These are phyloP conservation scores for Sebastes diaconus DNA, from an alignment of 2,797 vertebrate genomes.

Conservation along the genomic window DNA sequence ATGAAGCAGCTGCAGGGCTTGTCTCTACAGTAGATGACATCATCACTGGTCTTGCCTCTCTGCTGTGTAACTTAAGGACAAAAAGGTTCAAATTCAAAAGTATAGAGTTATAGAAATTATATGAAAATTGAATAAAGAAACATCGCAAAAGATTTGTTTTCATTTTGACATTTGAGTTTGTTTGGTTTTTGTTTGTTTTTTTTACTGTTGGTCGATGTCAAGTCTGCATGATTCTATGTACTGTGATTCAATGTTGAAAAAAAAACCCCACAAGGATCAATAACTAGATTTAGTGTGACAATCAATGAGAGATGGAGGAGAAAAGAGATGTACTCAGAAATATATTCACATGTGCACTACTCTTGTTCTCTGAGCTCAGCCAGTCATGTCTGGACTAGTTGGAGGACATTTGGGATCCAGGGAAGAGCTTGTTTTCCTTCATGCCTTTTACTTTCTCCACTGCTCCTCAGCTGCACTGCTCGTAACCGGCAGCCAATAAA, in stretches of 20 bases:
- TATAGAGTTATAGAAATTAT: neutral
- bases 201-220: neutral
- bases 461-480: neutral
- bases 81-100: neutral
- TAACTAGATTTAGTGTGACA: neutral
- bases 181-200: neutral
- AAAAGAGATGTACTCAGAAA: neutral
- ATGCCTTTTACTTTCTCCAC: neutral
- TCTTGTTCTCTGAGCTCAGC: neutral
- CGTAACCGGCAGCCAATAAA: neutral
- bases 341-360: neutral
- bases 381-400: constrained; percentile 6
- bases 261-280: neutral
- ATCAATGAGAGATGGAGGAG: neutral
- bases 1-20: constrained; percentile 13
- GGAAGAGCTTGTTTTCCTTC: constrained; percentile 20
- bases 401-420: neutral
- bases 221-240: neutral
- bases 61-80: neutral
- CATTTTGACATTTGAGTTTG: neutral
- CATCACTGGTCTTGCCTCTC: neutral
- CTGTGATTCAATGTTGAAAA: neutral
- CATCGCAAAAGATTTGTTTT: neutral
- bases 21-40: neutral
- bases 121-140: neutral